phyloP scores from a whole-genome alignment of 2,888 invertebrate species.

The Plagodis pulveraria region DNA sequence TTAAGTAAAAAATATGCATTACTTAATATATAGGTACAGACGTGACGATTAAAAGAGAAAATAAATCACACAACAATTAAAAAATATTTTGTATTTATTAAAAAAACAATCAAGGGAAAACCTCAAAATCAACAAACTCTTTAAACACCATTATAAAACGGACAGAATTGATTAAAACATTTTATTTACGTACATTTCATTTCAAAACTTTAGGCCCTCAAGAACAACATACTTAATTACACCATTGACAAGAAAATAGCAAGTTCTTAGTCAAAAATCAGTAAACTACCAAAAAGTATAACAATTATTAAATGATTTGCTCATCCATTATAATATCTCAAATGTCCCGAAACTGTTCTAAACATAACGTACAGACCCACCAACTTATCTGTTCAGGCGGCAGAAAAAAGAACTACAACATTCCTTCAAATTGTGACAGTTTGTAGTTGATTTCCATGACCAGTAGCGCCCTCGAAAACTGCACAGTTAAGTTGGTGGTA shows the following conservation, averaged over 20 bases:
- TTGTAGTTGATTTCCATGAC: no score
- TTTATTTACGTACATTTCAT: conserved; percentile 56
- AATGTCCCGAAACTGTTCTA: no score
- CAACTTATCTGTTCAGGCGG: no score
- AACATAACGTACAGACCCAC: no score
- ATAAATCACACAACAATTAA: conserved; percentile 38
- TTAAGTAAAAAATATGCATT: neutral
- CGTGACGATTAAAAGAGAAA: neutral
- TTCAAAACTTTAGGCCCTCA: conserved; percentile 42
- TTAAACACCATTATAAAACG: conserved; percentile 55
- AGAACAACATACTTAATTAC: conserved; percentile 20
- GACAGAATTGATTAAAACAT: conserved; percentile 51
- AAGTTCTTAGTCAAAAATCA: no score
- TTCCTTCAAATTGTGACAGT: no score
- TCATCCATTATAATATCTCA: no score
- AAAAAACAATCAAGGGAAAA: conserved; percentile 63
- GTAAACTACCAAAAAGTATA: no score
- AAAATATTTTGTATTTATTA: conserved; percentile 59
- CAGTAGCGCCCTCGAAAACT: no score
- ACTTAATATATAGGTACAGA: neutral
- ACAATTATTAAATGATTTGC: no score
- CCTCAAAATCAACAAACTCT: conserved; percentile 60
- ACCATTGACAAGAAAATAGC: conserved; percentile 7
- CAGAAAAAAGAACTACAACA: no score
- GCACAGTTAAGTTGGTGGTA: no score